Conservation (phyloP, 1,140 invertebrate genomes). For the Lordiphosa clarofinis region DNA sequence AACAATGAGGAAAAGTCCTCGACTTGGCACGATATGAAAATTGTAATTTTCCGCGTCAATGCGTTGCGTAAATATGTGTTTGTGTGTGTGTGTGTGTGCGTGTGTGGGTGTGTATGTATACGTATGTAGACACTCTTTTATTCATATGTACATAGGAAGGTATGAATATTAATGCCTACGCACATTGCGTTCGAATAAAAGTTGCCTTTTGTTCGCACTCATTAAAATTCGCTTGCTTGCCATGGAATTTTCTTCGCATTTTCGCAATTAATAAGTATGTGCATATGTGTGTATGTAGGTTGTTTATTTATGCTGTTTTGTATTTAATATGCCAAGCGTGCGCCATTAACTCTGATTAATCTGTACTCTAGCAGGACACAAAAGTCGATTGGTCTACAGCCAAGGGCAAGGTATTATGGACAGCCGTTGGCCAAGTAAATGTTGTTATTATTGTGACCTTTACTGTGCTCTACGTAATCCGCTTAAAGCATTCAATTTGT, state of each 20-base stretch:
- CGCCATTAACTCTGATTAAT: slow-evolving; percentile 68
- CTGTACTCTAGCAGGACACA: slow-evolving; percentile 42
- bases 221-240: slow-evolving; percentile 47
- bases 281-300: background rate
- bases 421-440: slow-evolving; percentile 1
- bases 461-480: too few relatives aligned
- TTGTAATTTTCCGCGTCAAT: slow-evolving; percentile 60
- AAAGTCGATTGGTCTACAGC: background rate
- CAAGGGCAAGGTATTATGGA: background rate
- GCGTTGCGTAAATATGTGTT: slow-evolving; percentile 8
- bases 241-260: slow-evolving; percentile 39
- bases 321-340: slow-evolving; percentile 29
- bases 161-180: slow-evolving; percentile 59
- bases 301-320: slow-evolving; percentile 15
- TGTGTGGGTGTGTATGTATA: background rate
- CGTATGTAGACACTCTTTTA: slow-evolving; percentile 6
- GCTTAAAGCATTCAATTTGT: too few relatives aligned
- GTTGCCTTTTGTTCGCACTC: slow-evolving; percentile 51
- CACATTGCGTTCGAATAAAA: slow-evolving; percentile 56
- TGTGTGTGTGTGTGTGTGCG: too few relatives aligned
- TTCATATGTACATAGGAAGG: slow-evolving; percentile 8
- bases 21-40: slow-evolving; percentile 44
- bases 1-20: slow-evolving; percentile 38
- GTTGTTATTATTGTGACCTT: background rate
- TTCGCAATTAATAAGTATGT: slow-evolving; percentile 50